Evolutionary conservation across 2,888 invertebrate species (phyloP).

Genomic region (Drosophila hamatofila): DNA sequence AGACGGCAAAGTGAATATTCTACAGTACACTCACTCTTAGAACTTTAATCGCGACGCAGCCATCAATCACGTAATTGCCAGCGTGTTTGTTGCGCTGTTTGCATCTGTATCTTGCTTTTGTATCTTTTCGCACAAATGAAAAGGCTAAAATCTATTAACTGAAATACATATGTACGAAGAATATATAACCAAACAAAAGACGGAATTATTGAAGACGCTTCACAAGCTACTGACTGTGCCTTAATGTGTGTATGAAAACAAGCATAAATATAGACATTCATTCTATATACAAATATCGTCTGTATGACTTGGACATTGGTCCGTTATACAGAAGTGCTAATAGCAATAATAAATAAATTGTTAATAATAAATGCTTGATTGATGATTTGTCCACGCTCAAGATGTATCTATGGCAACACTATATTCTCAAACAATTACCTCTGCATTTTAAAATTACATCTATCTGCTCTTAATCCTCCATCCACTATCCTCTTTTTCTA

Average conservation of each 20-base stretch:
- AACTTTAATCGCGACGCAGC: constrained; percentile 64
- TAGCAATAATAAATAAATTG: neutral
- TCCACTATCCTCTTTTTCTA: no score
- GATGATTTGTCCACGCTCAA: no score
- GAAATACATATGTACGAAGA: constrained; percentile 37
- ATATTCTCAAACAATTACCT: neutral
- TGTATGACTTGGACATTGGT: neutral
- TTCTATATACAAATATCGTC: neutral
- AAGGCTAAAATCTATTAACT: constrained; percentile 60
- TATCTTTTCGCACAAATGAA: constrained; percentile 69
- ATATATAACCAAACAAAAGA: constrained; percentile 54
- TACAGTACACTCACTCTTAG: constrained; percentile 44
- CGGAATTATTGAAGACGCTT: constrained; percentile 55
- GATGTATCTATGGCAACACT: no score
- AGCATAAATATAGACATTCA: constrained; percentile 14
- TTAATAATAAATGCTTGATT: neutral
- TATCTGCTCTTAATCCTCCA: neutral
- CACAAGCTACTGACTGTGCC: constrained; percentile 21
- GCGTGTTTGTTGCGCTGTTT: constrained; percentile 68
- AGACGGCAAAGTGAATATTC: constrained; percentile 29
- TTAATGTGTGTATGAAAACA: constrained; percentile 26
- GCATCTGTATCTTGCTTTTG: constrained; percentile 68
- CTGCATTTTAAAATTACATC: neutral
- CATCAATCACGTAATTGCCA: constrained; percentile 80
- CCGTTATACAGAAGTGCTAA: neutral